Evolutionary conservation across 2,888 invertebrate genomes (phyloP).

Genomic region (Melanophora roralis): DNA sequence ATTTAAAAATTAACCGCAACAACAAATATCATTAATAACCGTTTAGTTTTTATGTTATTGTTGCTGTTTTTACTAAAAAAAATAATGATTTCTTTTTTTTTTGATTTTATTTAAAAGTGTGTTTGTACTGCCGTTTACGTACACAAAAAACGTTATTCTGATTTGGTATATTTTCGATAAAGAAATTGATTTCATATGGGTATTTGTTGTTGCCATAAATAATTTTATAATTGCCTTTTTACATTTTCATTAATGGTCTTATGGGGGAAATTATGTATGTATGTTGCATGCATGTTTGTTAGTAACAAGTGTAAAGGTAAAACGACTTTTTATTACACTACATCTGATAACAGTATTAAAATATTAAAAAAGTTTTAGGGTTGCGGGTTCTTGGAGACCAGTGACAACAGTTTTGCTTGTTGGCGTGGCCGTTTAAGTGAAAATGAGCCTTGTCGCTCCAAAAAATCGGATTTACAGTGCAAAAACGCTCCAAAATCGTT

Average conservation of each 20-base stretch:
- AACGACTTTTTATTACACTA: too few species aligned
- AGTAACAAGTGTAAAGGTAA: too few species aligned
- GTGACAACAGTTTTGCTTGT: too few species aligned
- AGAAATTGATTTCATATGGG: constrained; percentile 28
- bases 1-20: background rate
- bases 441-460: too few species aligned
- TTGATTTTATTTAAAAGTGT: constrained; percentile 9
- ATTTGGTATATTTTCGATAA: background rate
- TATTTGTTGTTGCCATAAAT: background rate
- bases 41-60: constrained; percentile 29
- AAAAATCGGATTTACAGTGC: too few species aligned
- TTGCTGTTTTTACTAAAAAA: background rate
- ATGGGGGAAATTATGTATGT: constrained; percentile 46
- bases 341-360: too few species aligned
- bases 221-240: constrained; percentile 7
- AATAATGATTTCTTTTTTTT: background rate
- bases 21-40: constrained; percentile 13
- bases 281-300: constrained; percentile 8
- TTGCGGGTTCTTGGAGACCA: too few species aligned
- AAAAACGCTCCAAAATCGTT: too few species aligned
- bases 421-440: too few species aligned
- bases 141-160: background rate
- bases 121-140: constrained; percentile 5
- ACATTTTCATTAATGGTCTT: constrained; percentile 24
- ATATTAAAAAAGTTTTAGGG: too few species aligned